phyloP scores from a whole-genome alignment of 1,140 invertebrate genomes.

The Brachionus asplanchnoidis region DNA sequence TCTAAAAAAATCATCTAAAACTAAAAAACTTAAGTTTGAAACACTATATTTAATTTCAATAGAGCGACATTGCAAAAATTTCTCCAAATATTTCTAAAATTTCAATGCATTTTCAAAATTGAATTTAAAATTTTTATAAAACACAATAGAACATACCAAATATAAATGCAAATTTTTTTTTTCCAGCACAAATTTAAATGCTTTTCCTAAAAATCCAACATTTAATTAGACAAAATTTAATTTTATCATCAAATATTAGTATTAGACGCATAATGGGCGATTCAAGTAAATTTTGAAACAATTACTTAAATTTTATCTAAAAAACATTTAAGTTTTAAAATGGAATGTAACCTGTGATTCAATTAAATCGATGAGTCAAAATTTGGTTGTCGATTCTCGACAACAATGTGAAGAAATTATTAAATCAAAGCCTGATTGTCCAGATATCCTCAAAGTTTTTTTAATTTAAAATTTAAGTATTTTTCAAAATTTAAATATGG shows the following conservation, averaged over 20 bases:
- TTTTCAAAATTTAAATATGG: background rate
- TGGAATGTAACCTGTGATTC: background rate
- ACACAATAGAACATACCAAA: too few species aligned
- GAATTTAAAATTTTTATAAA: too few species aligned
- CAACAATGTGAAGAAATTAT: background rate
- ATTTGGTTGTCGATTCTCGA: background rate
- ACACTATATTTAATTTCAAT: too few species aligned
- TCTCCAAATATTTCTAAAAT: too few species aligned
- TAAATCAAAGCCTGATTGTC: background rate
- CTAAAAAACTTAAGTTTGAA: too few species aligned
- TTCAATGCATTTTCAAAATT: too few species aligned
- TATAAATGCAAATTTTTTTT: background rate
- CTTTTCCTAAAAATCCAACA: background rate
- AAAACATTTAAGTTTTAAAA: conserved; percentile 1
- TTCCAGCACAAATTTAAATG: background rate
- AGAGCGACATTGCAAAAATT: too few species aligned
- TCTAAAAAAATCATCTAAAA: too few species aligned
- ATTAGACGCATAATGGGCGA: background rate
- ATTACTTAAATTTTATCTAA: background rate
- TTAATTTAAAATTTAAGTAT: background rate
- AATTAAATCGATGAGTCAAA: background rate
- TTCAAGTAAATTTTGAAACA: background rate
- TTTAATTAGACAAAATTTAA: background rate
- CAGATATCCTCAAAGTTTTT: background rate
- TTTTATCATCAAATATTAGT: background rate